phyloP scores from a whole-genome alignment of 2,113 vertebrate species.

The Oryctolagus cuniculus region DNA sequence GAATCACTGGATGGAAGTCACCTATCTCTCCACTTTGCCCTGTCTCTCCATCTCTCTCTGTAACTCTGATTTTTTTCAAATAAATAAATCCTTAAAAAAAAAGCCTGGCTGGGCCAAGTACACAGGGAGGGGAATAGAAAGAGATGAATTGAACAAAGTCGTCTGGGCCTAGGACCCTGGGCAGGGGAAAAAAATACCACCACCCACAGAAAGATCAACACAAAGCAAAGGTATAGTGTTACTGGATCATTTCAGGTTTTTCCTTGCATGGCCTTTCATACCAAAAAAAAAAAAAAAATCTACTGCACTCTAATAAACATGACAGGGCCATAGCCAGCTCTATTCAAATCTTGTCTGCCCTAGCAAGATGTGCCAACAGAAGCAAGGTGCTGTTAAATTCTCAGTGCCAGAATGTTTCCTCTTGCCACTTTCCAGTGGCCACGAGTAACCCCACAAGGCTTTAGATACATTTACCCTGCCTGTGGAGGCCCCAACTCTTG shows the following conservation, averaged over 20 bases:
- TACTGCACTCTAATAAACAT: slow-evolving; percentile 53
- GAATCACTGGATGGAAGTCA: too few relatives aligned
- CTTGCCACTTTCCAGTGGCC: slow-evolving; percentile 18
- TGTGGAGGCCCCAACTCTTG: slow-evolving; percentile 13
- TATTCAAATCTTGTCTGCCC: neutral
- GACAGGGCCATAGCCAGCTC: neutral
- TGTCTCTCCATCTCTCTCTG: too few relatives aligned
- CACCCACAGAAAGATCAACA: neutral
- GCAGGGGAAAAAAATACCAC: neutral
- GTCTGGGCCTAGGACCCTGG: neutral
- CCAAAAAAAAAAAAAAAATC: slow-evolving; percentile 57
- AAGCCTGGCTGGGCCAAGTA: neutral
- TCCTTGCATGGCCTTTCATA: slow-evolving; percentile 33
- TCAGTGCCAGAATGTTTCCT: slow-evolving; percentile 28
- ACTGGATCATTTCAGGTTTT: slow-evolving; percentile 36
- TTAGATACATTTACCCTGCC: slow-evolving; percentile 1
- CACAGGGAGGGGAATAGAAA: neutral
- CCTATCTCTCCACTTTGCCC: too few relatives aligned
- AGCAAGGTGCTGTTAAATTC: slow-evolving; percentile 35
- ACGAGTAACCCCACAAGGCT: slow-evolving; percentile 24
- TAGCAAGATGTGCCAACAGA: slow-evolving; percentile 36
- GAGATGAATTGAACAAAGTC: neutral
- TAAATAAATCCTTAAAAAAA: neutral
- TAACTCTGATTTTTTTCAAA: too few relatives aligned
- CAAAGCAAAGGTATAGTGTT: slow-evolving; percentile 27